These are phyloP conservation scores for Listronotus oregonensis DNA, from an alignment of 1,140 invertebrate genomes.

Conservation along the genomic window DNA sequence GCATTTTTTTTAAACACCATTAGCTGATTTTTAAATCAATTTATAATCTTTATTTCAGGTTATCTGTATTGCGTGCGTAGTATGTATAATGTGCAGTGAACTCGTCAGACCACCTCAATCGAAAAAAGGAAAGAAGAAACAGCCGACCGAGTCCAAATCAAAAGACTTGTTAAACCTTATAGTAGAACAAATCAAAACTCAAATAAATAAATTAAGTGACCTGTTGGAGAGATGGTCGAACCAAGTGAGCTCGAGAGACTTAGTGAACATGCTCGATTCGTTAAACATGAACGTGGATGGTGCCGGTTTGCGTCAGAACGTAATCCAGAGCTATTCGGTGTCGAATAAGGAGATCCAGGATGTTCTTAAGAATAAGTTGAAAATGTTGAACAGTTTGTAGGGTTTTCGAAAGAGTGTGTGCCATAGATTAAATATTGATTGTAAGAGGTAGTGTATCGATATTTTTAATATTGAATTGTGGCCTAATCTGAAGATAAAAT, in stretches of 20 bases:
- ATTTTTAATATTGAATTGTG: too few relatives aligned
- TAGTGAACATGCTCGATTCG: constrained; percentile 38
- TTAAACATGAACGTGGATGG: constrained; percentile 43
- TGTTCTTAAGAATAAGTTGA: constrained; percentile 46
- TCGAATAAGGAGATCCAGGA: constrained; percentile 46
- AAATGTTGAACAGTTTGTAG: constrained; percentile 37
- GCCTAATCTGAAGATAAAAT: too few relatives aligned
- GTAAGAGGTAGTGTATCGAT: not conserved
- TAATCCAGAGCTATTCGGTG: constrained; percentile 42
- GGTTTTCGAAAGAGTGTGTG: constrained; percentile 7
- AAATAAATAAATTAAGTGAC: constrained; percentile 41
- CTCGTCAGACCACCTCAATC: constrained; percentile 43
- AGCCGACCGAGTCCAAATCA: constrained; percentile 35
- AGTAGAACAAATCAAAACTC: constrained; percentile 38
- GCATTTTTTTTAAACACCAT: too few relatives aligned
- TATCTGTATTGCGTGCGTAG: constrained; percentile 40
- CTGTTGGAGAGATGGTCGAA: constrained; percentile 42
- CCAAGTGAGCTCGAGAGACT: constrained; percentile 26
- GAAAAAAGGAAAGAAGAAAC: constrained; percentile 45
- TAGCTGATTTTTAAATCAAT: too few relatives aligned
- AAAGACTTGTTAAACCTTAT: constrained; percentile 37
- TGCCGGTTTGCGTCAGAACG: constrained; percentile 38
- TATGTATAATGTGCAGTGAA: constrained; percentile 46
- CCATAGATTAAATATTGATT: not conserved
- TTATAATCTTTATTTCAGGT: constrained; percentile 43